phyloP scores from a whole-genome alignment of 2,797 vertebrate species.

The Rhinoraja longicauda region DNA sequence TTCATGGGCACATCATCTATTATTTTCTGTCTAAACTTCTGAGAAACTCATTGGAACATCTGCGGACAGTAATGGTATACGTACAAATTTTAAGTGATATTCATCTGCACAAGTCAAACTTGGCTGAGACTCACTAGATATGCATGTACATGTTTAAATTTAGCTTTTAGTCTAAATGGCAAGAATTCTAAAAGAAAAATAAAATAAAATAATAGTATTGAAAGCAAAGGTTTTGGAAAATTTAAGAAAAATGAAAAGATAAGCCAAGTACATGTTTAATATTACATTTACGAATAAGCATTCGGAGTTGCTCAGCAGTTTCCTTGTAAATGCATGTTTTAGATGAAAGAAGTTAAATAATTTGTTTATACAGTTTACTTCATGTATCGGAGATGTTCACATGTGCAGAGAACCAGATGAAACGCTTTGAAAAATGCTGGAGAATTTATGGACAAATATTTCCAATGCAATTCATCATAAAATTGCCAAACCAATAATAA shows the following conservation, averaged over 20 bases:
- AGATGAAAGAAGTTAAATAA: neutral
- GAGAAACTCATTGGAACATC: neutral
- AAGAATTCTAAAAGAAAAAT: neutral
- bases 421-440: neutral
- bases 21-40: neutral
- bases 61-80: neutral
- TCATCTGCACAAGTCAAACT: neutral
- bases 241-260: neutral
- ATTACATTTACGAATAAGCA: neutral
- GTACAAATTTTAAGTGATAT: neutral
- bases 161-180: too few relatives aligned
- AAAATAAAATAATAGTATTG: neutral
- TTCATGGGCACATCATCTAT: neutral
- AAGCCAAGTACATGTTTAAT: neutral
- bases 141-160: neutral
- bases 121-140: neutral
- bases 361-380: neutral
- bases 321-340: neutral
- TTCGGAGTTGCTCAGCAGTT: neutral
- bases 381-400: neutral
- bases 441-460: neutral
- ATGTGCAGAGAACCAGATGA: neutral
- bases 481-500: neutral
- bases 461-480: neutral
- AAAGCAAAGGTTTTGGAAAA: neutral